phyloP scores from a whole-genome alignment of 2,797 vertebrate species.

The Pseudopleuronectes americanus region DNA sequence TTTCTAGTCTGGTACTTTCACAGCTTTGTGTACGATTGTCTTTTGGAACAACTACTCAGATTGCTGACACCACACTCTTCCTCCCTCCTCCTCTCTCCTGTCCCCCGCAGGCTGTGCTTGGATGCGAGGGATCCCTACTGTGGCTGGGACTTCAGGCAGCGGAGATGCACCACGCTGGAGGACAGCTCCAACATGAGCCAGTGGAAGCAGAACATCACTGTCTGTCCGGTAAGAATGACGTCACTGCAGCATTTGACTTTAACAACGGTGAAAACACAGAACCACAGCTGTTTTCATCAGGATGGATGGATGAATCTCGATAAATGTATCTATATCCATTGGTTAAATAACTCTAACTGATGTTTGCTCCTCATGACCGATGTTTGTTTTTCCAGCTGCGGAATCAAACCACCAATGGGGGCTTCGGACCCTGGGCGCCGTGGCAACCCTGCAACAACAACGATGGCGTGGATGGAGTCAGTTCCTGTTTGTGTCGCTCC shows the following conservation, averaged over 20 bases:
- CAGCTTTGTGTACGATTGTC: neutral
- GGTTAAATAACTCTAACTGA: neutral
- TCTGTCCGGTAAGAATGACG: conserved; percentile 89
- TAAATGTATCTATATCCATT: neutral
- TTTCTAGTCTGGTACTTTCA: neutral
- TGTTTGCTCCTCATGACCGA: neutral
- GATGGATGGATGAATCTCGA: no score
- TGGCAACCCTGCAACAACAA: conserved; percentile 96
- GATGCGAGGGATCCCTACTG: conserved; percentile 96
- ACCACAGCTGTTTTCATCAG: neutral
- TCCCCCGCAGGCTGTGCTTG: conserved; percentile 87
- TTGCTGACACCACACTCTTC: conserved; percentile 15
- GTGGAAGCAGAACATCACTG: conserved; percentile 97
- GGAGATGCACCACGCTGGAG: conserved; percentile 92
- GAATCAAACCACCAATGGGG: conserved; percentile 92
- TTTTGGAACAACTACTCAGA: neutral
- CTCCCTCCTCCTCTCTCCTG: neutral
- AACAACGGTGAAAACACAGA: neutral
- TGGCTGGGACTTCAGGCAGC: conserved; percentile 95
- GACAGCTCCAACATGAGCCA: conserved; percentile 99
- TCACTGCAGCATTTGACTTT: neutral
- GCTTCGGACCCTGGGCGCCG: conserved; percentile 90
- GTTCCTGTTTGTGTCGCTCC: conserved; percentile 92
- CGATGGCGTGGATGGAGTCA: conserved; percentile 88
- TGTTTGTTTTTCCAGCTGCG: conserved; percentile 83